Base-by-base conservation (phyloP, 2,113 vertebrate species). In the Equus przewalskii region DNA sequence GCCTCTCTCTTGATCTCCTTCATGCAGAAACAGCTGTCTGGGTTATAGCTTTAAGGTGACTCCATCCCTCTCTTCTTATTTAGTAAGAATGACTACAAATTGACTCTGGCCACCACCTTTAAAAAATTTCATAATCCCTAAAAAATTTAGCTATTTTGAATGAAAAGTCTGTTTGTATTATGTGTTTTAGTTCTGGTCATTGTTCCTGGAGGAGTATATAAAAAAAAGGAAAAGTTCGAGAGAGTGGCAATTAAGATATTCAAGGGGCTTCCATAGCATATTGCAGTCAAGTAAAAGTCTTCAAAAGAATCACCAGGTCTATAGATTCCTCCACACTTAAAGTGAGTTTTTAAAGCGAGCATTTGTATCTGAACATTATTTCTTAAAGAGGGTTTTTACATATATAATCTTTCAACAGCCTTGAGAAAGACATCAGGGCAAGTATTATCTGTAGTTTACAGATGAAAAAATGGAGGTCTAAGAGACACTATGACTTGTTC, bases 361-460 rank as follows among this genome's bases (percentile, higher is more conserved):
- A 26, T 64, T 54, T 94, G 8, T 64, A 94, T 10, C 58, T 82
- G 62, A 65, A 54, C 91, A 79, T 54, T 75, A 72, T 64, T 89
- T 84, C 41, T 84, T 89, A 67, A 91, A 62, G 75, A 58, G 3
- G 13, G 22, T 92, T 97, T 97, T 76, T 76, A 79, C 10, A 51
- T 79, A 14, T 26, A 65, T 78, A 70, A 60, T 88, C 70, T 78
- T 94, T 81, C 28, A 83, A 62, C 64, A 87, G 44, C 62, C 19
- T 62, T 91, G 70, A 91, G 19, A 91, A 82, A 95, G 64, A 69
- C 14, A 84, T 80, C 49, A 73, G 56, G 41, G 33, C 33, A 87
- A 33, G 9, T 64, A 73, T 88, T 83, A 80, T 56, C 14, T 91
- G 7, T 14, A 88, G 88, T 87, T 93, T 70, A 88, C 8, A 87